Evolutionary conservation across 2,888 invertebrate species (phyloP).

Genomic region (Synergus laeviventris): DNA sequence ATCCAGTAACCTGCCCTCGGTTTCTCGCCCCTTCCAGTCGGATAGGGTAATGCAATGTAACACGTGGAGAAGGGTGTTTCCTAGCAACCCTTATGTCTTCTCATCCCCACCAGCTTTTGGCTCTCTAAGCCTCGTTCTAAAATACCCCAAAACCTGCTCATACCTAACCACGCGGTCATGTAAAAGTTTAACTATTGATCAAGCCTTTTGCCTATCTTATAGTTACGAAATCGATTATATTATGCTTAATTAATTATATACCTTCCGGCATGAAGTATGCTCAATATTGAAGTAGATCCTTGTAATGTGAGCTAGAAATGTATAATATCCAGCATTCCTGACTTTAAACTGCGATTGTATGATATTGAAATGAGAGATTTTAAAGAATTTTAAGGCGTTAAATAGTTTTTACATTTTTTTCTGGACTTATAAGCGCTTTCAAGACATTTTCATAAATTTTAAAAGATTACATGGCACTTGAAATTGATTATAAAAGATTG

Average conservation of each 20-base stretch:
- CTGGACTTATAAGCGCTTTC: too few relatives aligned
- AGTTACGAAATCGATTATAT: not conserved
- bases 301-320: too few relatives aligned
- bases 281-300: too few relatives aligned
- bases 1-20: slow-evolving; percentile 22
- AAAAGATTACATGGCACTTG: too few relatives aligned
- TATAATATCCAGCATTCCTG: too few relatives aligned
- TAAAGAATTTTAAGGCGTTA: too few relatives aligned
- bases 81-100: slow-evolving; percentile 73
- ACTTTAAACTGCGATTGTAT: too few relatives aligned
- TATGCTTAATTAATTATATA: not conserved
- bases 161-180: slow-evolving; percentile 41
- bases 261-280: not conserved
- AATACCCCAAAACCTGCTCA: slow-evolving; percentile 59
- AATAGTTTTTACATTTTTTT: too few relatives aligned
- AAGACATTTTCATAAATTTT: too few relatives aligned
- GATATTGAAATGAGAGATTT: too few relatives aligned
- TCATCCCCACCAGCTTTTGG: slow-evolving; percentile 47
- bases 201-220: not conserved
- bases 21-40: slow-evolving; percentile 55
- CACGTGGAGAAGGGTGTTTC: slow-evolving; percentile 73
- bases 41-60: slow-evolving; percentile 73
- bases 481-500: too few relatives aligned
- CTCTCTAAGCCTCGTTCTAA: slow-evolving; percentile 57
- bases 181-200: slow-evolving; percentile 39